phyloP scores from a whole-genome alignment of 2,888 invertebrate genomes.

The Nineta flava region DNA sequence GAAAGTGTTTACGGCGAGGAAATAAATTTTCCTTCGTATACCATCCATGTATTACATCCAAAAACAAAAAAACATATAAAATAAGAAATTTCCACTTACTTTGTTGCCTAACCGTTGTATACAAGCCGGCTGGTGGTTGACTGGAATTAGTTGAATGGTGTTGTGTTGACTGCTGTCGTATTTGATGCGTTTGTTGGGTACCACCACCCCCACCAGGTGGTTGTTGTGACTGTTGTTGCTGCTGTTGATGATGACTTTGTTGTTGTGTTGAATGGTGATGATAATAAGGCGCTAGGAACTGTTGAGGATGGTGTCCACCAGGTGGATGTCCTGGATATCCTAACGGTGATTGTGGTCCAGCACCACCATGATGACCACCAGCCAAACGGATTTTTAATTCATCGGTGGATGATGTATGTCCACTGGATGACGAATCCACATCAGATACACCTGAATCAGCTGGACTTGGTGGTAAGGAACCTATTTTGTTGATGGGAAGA shows the following conservation, averaged over 20 bases:
- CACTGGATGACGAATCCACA: conserved; percentile 71
- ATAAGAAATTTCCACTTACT: conserved; percentile 20
- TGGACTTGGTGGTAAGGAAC: conserved; percentile 91
- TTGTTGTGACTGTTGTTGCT: conserved; percentile 5
- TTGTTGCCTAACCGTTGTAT: conserved; percentile 18
- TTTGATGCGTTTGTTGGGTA: no score
- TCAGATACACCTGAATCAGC: conserved; percentile 96
- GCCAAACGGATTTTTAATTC: conserved; percentile 79
- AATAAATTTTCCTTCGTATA: no score
- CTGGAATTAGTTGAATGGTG: no score
- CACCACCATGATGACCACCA: conserved; percentile 19
- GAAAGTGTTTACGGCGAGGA: no score
- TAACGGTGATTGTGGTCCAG: conserved; percentile 26
- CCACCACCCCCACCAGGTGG: conserved; percentile 10
- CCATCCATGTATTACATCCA: no score
- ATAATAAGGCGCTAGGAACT: conserved; percentile 51
- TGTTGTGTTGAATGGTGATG: conserved; percentile 32
- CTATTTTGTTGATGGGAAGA: conserved; percentile 31
- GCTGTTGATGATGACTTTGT: neutral
- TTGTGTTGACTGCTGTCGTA: no score
- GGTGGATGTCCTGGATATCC: conserved; percentile 23
- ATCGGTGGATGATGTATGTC: conserved; percentile 56
- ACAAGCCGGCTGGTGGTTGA: conserved; percentile 13
- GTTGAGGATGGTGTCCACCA: conserved; percentile 26
- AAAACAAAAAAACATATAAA: no score